Evolutionary conservation across 2,113 vertebrate species (phyloP).

Genomic region (Trochalopteron elliotii): DNA sequence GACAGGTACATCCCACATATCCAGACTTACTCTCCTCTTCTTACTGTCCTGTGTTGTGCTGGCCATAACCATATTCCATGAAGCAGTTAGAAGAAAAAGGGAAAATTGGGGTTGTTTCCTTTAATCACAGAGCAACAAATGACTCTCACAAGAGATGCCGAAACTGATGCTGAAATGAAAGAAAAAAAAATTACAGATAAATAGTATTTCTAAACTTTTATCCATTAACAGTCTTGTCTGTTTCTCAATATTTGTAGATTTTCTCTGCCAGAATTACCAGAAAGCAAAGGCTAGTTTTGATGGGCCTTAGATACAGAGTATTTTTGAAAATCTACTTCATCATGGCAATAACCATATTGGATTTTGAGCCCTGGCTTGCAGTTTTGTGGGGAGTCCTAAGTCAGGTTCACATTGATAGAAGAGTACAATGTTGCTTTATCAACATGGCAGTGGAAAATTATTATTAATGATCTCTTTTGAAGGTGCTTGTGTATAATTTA

Average conservation of each 20-base stretch:
- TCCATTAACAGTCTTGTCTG: not conserved
- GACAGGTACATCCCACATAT: not conserved
- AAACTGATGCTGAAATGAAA: not conserved
- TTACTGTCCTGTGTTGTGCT: not conserved
- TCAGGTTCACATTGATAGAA: not conserved
- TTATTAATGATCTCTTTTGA: not conserved
- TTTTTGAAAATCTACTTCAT: not conserved
- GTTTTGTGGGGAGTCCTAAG: fast-evolving
- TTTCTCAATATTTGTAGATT: not conserved
- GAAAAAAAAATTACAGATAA: not conserved
- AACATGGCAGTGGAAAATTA: not conserved
- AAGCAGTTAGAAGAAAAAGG: not conserved
- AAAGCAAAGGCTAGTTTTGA: not conserved
- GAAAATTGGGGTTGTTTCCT: not conserved
- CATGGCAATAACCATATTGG: not conserved
- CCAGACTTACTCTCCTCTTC: not conserved
- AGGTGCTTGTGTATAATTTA: not conserved
- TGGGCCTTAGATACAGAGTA: not conserved
- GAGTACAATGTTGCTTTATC: not conserved
- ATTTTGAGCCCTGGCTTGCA: not conserved
- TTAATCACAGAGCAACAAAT: not conserved
- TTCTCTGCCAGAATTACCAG: not conserved
- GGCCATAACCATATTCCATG: no score
- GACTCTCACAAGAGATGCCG: not conserved
- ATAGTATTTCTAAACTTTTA: not conserved